phyloP scores from a whole-genome alignment of 2,797 vertebrate species.

The Neostethus bicornis region DNA sequence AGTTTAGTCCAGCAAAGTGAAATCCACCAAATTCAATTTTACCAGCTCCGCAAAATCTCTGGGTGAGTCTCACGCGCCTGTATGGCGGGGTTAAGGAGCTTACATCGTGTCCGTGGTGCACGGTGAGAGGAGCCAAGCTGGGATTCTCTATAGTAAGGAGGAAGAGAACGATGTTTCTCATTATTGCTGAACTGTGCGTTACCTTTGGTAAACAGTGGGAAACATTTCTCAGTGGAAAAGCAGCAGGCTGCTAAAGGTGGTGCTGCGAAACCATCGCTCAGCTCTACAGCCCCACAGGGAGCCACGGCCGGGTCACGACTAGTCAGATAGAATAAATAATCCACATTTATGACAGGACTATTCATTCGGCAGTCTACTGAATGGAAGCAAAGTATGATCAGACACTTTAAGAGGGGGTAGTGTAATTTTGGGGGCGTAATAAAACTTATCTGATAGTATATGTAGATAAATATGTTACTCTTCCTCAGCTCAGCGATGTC shows the following conservation, averaged over 20 bases:
- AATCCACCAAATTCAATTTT: constrained; percentile 65
- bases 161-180: constrained; percentile 54
- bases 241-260: constrained; percentile 55
- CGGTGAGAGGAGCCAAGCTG: constrained; percentile 61
- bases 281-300: constrained; percentile 59
- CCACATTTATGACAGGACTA: constrained; percentile 40
- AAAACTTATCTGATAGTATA: too few species aligned
- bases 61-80: constrained; percentile 60
- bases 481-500: too few species aligned
- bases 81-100: constrained; percentile 76
- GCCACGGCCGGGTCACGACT: constrained; percentile 53
- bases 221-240: constrained; percentile 63
- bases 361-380: constrained; percentile 40
- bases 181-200: constrained; percentile 73
- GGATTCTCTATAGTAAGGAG: constrained; percentile 54
- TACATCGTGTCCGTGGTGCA: constrained; percentile 63
- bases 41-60: constrained; percentile 61
- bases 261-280: constrained; percentile 53
- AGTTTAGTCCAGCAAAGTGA: constrained; percentile 51
- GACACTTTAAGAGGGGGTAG: too few species aligned
- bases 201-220: constrained; percentile 74
- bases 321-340: constrained; percentile 69
- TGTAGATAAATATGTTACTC: too few species aligned
- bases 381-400: constrained; percentile 48
- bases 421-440: too few species aligned